Conservation (phyloP, 2,888 invertebrate genomes). For the Ophion ventricosus region DNA sequence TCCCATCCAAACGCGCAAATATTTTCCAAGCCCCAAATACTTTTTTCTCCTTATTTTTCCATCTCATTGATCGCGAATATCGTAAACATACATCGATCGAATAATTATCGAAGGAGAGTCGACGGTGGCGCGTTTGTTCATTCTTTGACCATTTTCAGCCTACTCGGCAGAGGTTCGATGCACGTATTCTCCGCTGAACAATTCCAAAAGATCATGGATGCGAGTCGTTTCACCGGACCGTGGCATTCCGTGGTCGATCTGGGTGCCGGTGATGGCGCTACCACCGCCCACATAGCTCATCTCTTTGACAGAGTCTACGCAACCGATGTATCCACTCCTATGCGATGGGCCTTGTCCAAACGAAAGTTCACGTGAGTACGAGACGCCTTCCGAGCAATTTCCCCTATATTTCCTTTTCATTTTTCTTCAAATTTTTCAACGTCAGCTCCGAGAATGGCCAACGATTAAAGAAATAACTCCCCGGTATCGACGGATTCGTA, state of each 20-base stretch:
- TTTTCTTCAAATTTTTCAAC: neutral
- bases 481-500: too few relatives aligned
- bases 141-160: slow-evolving; percentile 84
- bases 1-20: slow-evolving; percentile 53
- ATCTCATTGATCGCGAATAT: slow-evolving; percentile 32
- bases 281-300: slow-evolving; percentile 91
- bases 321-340: slow-evolving; percentile 95
- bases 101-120: neutral
- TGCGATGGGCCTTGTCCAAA: slow-evolving; percentile 91
- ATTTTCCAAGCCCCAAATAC: slow-evolving; percentile 71
- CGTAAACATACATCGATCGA: slow-evolving; percentile 17
- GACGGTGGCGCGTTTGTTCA: slow-evolving; percentile 11
- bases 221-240: slow-evolving; percentile 80
- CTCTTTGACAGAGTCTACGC: slow-evolving; percentile 91
- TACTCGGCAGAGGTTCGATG: slow-evolving; percentile 97
- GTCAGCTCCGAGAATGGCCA: too few relatives aligned
- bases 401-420: neutral
- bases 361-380: slow-evolving; percentile 90
- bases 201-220: slow-evolving; percentile 87
- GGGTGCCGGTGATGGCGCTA: slow-evolving; percentile 98
- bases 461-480: too few relatives aligned
- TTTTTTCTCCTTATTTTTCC: slow-evolving; percentile 33
- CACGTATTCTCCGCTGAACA: slow-evolving; percentile 95
- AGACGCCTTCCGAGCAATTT: neutral
- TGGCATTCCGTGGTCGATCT: slow-evolving; percentile 90